Conservation (phyloP, 2,888 invertebrate species). For the Oscheius myriophilus region DNA sequence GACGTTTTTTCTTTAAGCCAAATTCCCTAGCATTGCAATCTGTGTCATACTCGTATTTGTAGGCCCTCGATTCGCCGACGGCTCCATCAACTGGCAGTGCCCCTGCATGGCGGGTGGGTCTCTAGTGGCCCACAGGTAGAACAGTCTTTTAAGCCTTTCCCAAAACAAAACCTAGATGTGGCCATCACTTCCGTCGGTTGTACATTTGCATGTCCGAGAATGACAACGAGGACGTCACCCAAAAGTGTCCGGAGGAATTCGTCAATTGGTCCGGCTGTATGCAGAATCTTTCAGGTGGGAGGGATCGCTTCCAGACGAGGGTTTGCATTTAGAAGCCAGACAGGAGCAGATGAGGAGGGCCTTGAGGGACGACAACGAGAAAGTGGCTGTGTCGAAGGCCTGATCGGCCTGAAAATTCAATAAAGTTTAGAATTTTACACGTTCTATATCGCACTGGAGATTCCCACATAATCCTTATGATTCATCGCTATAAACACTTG, state of each 20-base stretch:
- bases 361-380: slow-evolving; percentile 26
- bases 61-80: slow-evolving; percentile 48
- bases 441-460: neutral
- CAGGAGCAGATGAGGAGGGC: slow-evolving; percentile 46
- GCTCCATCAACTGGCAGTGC: slow-evolving; percentile 53
- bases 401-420: neutral
- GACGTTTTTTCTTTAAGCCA: too few species aligned
- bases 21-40: too few species aligned
- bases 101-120: slow-evolving; percentile 53
- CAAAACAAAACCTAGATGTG: slow-evolving; percentile 41
- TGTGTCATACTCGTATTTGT: too few species aligned
- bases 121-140: slow-evolving; percentile 41
- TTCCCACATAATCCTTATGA: slow-evolving; percentile 1
- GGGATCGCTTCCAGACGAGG: neutral
- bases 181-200: slow-evolving; percentile 44
- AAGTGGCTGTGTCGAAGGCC: neutral
- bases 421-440: neutral
- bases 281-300: slow-evolving; percentile 51
- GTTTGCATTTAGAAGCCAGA: slow-evolving; percentile 32
- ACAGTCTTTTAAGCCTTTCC: neutral
- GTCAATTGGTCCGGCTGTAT: slow-evolving; percentile 54
- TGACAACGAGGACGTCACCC: slow-evolving; percentile 37
- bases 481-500: neutral
- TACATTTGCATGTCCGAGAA: slow-evolving; percentile 51
- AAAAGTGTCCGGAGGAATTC: slow-evolving; percentile 50